Percentiles rank a stretch among this genome's conserved stretches.
These are phyloP conservation scores for Centrocercus urophasianus DNA, from an alignment of 2,113 vertebrate species.

Conservation along the genomic window DNA sequence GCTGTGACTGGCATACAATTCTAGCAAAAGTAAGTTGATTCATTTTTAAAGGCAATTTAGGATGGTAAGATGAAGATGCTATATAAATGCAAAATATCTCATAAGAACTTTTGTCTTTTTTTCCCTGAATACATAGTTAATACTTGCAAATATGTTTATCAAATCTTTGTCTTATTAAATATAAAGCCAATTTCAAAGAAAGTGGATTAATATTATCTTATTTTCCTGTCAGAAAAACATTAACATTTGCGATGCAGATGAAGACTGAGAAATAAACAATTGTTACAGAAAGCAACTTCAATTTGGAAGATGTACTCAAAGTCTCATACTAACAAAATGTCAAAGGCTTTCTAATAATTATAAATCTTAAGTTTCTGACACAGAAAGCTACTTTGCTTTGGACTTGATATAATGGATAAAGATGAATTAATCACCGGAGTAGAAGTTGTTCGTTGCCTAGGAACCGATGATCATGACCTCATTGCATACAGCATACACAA, in stretches of 20 bases:
- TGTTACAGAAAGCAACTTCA: neutral
- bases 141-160: neutral
- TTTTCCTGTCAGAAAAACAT: neutral
- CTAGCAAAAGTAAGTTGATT: neutral
- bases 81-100: constrained; percentile 13
- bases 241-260: neutral
- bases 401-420: constrained; percentile 42
- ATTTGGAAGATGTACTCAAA: neutral
- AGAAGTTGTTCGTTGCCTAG: constrained; percentile 66
- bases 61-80: neutral
- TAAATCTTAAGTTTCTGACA: constrained; percentile 25
- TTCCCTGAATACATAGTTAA: neutral
- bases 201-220: neutral
- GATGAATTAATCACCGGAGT: constrained; percentile 61
- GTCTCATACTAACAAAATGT: neutral
- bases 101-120: neutral
- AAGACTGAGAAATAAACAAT: neutral
- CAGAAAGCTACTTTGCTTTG: constrained; percentile 35
- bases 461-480: constrained; percentile 65
- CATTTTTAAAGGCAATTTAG: neutral
- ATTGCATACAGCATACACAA: constrained; percentile 36
- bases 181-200: neutral
- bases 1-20: neutral
- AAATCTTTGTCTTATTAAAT: neutral
- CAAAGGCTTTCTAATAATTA: constrained; percentile 8